Conservation (phyloP, 2,797 vertebrate species). For the Thunnus albacares region DNA sequence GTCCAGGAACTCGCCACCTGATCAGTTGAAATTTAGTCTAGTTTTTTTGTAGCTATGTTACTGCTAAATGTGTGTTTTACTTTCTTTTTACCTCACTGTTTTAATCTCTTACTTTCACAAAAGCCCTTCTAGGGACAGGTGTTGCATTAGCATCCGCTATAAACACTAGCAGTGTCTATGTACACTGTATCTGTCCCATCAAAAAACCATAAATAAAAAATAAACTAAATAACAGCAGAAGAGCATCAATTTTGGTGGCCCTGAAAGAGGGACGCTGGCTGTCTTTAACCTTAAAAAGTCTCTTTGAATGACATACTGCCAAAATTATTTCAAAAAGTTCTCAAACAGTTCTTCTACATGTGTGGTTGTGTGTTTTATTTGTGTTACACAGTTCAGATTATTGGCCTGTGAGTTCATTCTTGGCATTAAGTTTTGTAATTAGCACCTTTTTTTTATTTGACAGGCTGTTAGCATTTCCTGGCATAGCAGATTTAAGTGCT, state of each 20-base stretch:
- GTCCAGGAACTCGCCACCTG: too few species aligned
- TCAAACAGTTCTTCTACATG: conserved; percentile 9
- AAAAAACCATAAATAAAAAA: too few species aligned
- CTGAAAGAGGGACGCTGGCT: conserved; percentile 6
- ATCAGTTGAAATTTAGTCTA: too few species aligned
- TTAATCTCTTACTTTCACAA: too few species aligned
- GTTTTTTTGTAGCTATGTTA: too few species aligned
- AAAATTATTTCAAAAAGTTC: conserved; percentile 20
- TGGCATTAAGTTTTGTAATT: conserved; percentile 66
- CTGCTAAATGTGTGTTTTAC: too few species aligned
- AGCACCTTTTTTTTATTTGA: conserved; percentile 64
- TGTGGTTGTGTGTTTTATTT: conserved; percentile 5
- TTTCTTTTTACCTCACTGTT: too few species aligned
- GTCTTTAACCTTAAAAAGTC: conserved; percentile 19
- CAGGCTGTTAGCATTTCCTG: conserved; percentile 55
- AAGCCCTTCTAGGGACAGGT: too few species aligned
- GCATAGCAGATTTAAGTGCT: conserved; percentile 55
- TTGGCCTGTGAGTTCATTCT: conserved; percentile 35
- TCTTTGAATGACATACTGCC: not conserved
- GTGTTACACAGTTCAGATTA: conserved; percentile 20
- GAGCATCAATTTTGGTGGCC: not conserved
- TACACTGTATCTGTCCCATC: too few species aligned
- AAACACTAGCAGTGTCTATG: too few species aligned
- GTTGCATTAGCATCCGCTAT: too few species aligned
- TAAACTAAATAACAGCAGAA: conserved; percentile 25